Evolutionary conservation across 2,113 vertebrate species (phyloP), one percentile per base, ranked within the genome.

Genomic region (Protobothrops flavoviridis): DNA sequence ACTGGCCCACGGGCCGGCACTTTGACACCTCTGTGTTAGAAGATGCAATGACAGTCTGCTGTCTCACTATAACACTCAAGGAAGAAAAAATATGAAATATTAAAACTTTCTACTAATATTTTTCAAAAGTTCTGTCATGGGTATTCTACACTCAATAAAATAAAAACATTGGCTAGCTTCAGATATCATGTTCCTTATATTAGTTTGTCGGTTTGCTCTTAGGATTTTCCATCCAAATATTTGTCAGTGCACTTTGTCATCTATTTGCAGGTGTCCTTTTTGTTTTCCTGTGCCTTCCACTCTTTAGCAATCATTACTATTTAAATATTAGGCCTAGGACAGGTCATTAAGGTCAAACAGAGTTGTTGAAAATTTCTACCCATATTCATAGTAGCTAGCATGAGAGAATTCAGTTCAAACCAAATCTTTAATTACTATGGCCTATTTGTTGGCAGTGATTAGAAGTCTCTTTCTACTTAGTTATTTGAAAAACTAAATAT

Each of bases 81-180:
- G 13, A 87, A 59, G 7, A 0, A 86, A 23, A 10, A 23, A 61
- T 11, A 13, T 92, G 61, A n/a, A 55, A 88, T 88, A 86, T 89
- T 2, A 10, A 91, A 29, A 48, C 23, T 96, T 96, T 91, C 26
- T 93, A 91, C 43, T 61, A 81, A 69, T 4, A 55, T 43, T 92
- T 59, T 26, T 53, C 12, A 55, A 55, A 29, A 13, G 4, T 50
- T 45, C 55, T 92, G 24, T 48, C 50, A n/a, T 48, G 26, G 85
- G 43, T 12, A 69, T 33, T 29, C 26, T 69, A 39, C 52, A 88
- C 39, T 86, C n/a, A 53, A 87, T 39, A 91, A 45, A 43, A 23
- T 33, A 59, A 39, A 13, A 57, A 11, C 20, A 43, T 61, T 91
- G 26, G 53, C 57, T 52, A 87, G 91, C 4, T 7, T 11, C 61